Evolutionary conservation across 2,888 invertebrate genomes (phyloP), one percentile per base, ranked within the genome.

Genomic region (Heliconius aoede): DNA sequence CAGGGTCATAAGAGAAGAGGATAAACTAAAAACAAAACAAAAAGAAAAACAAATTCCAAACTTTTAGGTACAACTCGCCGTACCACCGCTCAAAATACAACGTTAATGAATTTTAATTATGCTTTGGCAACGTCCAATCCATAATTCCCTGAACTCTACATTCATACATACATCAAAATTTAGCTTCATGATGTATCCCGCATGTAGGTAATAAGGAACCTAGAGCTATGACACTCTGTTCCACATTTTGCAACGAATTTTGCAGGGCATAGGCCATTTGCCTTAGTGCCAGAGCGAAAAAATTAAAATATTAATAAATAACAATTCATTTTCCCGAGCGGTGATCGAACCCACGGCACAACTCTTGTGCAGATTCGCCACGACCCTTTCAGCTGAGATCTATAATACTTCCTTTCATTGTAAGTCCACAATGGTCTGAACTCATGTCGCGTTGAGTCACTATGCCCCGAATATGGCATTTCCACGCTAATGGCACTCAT

Each of bases 401-500:
- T 46, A 21, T 46, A 46, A 46, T 71, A 68, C 51, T n/a, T 69
- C 62, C 75, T 75, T 81, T 81, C 78, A 69, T 75, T 78, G 79
- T 81, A 78, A 77, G 86, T 55, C 85, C 87, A 82, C 76, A 75
- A 80, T 77, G 77, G n/a, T 68, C 40, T 84, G 84, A 85, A 81
- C 72, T 64, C 83, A 78, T 89, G 88, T 90, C 88, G 85, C 87
- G 84, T 85, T 88, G 87, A 89, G 84, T 86, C 88, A 87, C 82
- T 81, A 83, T 82, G 85, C 84, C 84, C 87, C 84, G 82, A 87
- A 88, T 89, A 85, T 87, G 88, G 87, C 89, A 85, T 89, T 86
- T 85, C 85, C 85, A 85, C 84, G 91, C 88, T 91, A 92, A 92
- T 89, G 86, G 84, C 88, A 86, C 89, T 90, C 89, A 90, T 91